phyloP scores from a whole-genome alignment of 37 sponge, comb jelly and placozoan genomes.

The Theonella swinhoei region DNA sequence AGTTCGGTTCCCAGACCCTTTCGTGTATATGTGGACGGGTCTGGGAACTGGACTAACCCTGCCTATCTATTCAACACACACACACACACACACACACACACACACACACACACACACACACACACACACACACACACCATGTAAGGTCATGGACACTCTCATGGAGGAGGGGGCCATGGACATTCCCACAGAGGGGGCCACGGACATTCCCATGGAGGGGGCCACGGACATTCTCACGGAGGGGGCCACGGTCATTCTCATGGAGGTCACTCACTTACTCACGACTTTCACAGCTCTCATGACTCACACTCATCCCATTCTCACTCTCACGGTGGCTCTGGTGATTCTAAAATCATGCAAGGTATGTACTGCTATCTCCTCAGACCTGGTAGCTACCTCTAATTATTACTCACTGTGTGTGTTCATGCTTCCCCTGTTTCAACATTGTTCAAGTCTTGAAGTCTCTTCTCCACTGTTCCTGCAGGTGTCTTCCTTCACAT shows the following conservation, averaged over 20 bases:
- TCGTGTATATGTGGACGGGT: too few species aligned
- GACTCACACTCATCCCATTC: background rate
- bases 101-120: too few species aligned
- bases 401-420: background rate
- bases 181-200: slow-evolving; percentile 48
- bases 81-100: too few species aligned
- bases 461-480: background rate
- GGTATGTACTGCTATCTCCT: too few species aligned
- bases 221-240: slow-evolving; percentile 27
- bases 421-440: background rate
- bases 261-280: slow-evolving; percentile 20
- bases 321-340: background rate
- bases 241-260: slow-evolving; percentile 37
- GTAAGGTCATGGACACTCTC: slow-evolving; percentile 79
- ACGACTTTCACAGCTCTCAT: slow-evolving; percentile 29
- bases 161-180: slow-evolving; percentile 49
- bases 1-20: too few species aligned
- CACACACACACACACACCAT: too few species aligned
- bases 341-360: slow-evolving; percentile 77
- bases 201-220: slow-evolving; percentile 64
- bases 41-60: too few species aligned
- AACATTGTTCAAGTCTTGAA: background rate
- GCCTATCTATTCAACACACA: too few species aligned
- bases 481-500: slow-evolving; percentile 90
- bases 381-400: slow-evolving; percentile 9